Conservation (phyloP, 2,113 vertebrate genomes). For the Ophiodon elongatus region DNA sequence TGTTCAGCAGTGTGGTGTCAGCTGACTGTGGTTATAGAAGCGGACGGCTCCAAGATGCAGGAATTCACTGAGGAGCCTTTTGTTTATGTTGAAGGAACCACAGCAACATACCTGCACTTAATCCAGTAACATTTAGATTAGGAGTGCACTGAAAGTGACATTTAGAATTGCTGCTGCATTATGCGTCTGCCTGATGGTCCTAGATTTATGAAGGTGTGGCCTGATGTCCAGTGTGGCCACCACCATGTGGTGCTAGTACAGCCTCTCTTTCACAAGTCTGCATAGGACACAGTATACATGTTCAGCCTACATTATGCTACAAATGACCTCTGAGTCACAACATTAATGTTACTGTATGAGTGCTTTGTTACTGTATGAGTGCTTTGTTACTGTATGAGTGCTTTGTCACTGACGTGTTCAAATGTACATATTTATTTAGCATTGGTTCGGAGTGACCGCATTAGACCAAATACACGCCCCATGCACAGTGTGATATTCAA, state of each 20-base stretch:
- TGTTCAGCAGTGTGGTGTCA: constrained; percentile 33
- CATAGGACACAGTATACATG: not conserved
- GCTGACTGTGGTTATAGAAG: constrained; percentile 27
- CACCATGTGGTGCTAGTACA: not conserved
- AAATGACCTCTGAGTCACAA: not conserved
- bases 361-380: not conserved
- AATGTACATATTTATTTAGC: not conserved
- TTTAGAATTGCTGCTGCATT: not conserved
- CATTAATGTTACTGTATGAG: not conserved
- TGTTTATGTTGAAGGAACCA: not conserved
- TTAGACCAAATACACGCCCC: not conserved
- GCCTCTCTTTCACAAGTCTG: not conserved
- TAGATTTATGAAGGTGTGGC: constrained; percentile 19
- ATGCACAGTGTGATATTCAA: not conserved
- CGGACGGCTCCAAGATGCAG: not conserved
- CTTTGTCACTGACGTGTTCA: not conserved
- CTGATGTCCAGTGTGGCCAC: not conserved
- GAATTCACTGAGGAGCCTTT: constrained; percentile 6
- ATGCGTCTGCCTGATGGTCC: not conserved
- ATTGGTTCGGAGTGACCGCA: not conserved
- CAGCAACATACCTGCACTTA: not conserved
- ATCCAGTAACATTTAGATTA: constrained; percentile 4
- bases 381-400: not conserved
- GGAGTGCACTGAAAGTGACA: not conserved
- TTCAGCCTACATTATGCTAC: not conserved